phyloP scores from a whole-genome alignment of 1,140 invertebrate genomes.

The Portunus trituberculatus region DNA sequence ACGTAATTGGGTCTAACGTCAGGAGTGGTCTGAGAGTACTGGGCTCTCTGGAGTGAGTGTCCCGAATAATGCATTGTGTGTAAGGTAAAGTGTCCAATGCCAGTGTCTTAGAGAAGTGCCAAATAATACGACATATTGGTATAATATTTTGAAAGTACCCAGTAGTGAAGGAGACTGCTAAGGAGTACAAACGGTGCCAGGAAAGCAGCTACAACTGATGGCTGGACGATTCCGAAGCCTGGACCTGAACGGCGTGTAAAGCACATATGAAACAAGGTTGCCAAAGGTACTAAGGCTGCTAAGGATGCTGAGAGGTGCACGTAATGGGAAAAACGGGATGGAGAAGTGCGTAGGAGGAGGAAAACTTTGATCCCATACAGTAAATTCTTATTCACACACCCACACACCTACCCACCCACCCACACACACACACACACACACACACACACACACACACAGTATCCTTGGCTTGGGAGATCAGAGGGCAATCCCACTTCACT shows the following conservation, averaged over 20 bases:
- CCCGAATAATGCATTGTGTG: neutral
- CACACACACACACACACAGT: neutral
- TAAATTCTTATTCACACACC: neutral
- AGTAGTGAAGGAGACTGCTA: no score
- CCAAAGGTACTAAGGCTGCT: neutral
- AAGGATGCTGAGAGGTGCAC: neutral
- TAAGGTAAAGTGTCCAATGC: neutral
- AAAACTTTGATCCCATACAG: slow-evolving; percentile 14
- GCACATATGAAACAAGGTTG: neutral
- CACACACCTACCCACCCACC: neutral
- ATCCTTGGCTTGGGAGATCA: slow-evolving; percentile 53
- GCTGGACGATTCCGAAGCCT: no score
- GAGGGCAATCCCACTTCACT: slow-evolving; percentile 69
- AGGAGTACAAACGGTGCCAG: no score
- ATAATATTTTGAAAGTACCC: no score
- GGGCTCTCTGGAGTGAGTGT: no score
- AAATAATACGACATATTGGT: no score
- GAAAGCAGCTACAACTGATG: no score
- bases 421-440: neutral
- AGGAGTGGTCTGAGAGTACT: neutral
- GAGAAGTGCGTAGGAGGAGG: neutral
- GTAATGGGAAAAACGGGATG: no score
- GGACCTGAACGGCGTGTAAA: no score
- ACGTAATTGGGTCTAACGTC: neutral
- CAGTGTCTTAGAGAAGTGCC: no score